Evolutionary conservation across 2,113 vertebrate species (phyloP).

Genomic region (Martes martes): DNA sequence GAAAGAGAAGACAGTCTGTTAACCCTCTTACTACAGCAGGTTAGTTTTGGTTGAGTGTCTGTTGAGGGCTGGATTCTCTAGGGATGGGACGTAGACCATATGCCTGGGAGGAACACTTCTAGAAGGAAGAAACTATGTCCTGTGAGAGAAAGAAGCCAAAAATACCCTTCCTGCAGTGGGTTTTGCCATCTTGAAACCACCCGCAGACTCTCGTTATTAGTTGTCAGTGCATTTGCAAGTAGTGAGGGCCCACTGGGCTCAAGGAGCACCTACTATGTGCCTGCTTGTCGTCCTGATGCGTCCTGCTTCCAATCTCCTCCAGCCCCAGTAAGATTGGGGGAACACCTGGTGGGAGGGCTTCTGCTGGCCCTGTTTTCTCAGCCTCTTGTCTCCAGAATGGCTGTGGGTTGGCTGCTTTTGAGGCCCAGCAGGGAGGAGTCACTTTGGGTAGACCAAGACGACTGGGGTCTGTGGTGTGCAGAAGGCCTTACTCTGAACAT

Average conservation of each 20-base stretch:
- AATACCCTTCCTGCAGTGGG: not conserved
- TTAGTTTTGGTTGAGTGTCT: not conserved
- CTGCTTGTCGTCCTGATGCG: not conserved
- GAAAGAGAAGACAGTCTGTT: not conserved
- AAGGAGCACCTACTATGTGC: not conserved
- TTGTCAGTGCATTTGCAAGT: not conserved
- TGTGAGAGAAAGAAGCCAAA: not conserved
- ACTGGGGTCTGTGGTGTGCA: not conserved
- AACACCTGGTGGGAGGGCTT: not conserved
- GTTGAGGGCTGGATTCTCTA: not conserved
- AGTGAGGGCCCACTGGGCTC: not conserved
- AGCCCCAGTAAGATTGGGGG: not conserved
- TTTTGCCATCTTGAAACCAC: not conserved
- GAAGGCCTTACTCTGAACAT: not conserved
- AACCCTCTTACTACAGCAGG: not conserved
- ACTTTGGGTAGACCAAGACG: not conserved
- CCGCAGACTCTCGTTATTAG: not conserved
- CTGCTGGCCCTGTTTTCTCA: accelerated
- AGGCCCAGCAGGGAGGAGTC: not conserved
- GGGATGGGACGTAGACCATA: not conserved
- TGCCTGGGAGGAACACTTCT: not conserved
- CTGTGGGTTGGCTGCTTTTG: not conserved
- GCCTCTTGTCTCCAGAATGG: not conserved
- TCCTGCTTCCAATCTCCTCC: not conserved
- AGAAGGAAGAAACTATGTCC: not conserved